Percentiles rank a stretch among this genome's conserved stretches.
phyloP scores from a whole-genome alignment of 2,113 vertebrate genomes.

The Merops nubicus region DNA sequence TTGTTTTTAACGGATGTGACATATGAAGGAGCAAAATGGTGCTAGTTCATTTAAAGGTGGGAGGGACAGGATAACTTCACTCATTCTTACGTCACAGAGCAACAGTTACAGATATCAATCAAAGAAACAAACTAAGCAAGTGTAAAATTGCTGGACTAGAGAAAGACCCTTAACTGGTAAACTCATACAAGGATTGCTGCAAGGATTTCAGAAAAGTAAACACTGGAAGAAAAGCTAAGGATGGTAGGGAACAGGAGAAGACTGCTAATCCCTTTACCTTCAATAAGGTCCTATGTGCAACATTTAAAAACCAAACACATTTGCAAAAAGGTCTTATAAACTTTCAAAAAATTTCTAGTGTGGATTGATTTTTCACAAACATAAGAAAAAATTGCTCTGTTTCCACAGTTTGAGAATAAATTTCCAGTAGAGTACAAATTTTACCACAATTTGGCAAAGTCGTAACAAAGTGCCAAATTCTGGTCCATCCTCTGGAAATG shows the following conservation, averaged over 20 bases:
- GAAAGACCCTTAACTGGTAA: neutral
- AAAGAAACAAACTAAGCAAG: neutral
- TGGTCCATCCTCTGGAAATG: neutral
- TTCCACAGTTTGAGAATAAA: neutral
- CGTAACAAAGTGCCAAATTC: neutral
- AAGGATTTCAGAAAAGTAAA: neutral
- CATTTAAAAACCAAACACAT: neutral
- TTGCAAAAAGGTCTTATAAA: neutral
- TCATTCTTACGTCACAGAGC: neutral
- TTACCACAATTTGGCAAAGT: neutral
- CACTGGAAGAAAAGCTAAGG: neutral
- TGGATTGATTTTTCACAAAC: neutral
- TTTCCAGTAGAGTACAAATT: neutral
- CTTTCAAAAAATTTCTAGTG: neutral
- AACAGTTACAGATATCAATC: neutral
- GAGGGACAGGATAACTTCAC: neutral
- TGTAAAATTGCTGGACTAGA: neutral
- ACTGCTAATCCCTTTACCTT: neutral
- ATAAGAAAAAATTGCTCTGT: neutral
- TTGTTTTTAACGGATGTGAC: neutral
- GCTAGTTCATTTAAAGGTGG: neutral
- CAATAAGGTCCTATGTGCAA: neutral
- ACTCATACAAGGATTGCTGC: neutral
- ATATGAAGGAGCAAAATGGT: neutral
- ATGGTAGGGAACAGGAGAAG: neutral